Evolutionary conservation across 1,140 invertebrate species (phyloP).

Genomic region (Archegozetes longisetosus): DNA sequence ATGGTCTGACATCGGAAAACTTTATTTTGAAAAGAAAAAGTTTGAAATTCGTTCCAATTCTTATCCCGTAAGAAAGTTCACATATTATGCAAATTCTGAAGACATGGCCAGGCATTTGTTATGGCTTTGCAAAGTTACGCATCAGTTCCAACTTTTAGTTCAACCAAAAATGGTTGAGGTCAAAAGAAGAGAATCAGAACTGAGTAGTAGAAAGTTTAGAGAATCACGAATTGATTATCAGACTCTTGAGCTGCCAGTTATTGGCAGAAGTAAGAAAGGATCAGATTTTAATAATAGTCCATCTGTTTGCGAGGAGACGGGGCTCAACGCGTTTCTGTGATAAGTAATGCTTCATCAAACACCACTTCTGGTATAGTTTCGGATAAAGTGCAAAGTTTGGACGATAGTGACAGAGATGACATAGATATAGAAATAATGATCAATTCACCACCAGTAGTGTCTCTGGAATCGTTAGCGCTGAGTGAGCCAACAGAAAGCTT

Average conservation of each 20-base stretch:
- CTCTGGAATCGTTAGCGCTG: constrained; percentile 50
- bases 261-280: constrained; percentile 24
- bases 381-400: constrained; percentile 78
- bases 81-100: constrained; percentile 73
- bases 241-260: constrained; percentile 21
- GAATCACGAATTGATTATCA: constrained; percentile 32
- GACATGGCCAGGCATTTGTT: constrained; percentile 79
- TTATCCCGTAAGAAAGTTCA: constrained; percentile 48
- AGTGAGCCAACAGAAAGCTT: constrained; percentile 10
- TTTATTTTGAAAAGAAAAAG: constrained; percentile 35
- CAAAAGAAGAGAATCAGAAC: constrained; percentile 52
- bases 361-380: constrained; percentile 88
- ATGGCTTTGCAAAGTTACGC: constrained; percentile 69
- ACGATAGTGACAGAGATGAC: constrained; percentile 47
- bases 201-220: constrained; percentile 29
- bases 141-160: constrained; percentile 86
- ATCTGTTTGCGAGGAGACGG: background rate
- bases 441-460: constrained; percentile 34
- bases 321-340: constrained; percentile 73
- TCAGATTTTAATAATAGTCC: background rate
- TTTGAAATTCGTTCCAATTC: constrained; percentile 82
- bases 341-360: constrained; percentile 78
- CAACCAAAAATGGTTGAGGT: constrained; percentile 63
- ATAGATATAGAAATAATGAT: constrained; percentile 4
- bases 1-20: constrained; percentile 19